Conservation (phyloP, 2,888 invertebrate genomes). For the Ellobium chinense region DNA sequence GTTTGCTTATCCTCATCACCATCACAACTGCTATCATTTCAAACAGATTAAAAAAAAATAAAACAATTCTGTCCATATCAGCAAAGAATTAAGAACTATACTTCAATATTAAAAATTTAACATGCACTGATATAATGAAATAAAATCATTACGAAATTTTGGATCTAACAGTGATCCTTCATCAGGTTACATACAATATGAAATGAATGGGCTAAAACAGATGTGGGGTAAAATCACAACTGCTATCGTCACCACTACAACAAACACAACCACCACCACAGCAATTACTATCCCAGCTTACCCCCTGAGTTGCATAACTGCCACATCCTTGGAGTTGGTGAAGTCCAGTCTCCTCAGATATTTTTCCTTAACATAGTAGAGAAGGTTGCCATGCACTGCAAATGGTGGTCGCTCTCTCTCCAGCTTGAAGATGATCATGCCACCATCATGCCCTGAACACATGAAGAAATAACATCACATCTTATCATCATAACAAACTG, state of each 20-base stretch:
- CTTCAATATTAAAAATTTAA: no score
- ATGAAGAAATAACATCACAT: not conserved
- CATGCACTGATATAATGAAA: no score
- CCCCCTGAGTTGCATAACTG: constrained; percentile 95
- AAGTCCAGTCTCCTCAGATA: constrained; percentile 95
- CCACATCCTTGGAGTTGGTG: constrained; percentile 93
- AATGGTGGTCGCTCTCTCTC: constrained; percentile 98
- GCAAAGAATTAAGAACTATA: no score
- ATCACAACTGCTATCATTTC: no score
- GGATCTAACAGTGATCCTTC: no score
- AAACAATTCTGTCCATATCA: no score
- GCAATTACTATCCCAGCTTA: constrained; percentile 47
- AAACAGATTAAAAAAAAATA: no score
- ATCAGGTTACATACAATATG: no score
- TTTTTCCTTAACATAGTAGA: constrained; percentile 97
- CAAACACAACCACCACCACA: not conserved
- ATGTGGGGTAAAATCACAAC: not conserved
- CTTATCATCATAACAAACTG: no score
- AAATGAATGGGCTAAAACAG: not conserved
- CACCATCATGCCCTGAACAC: constrained; percentile 90
- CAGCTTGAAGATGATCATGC: constrained; percentile 94
- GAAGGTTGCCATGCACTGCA: constrained; percentile 93
- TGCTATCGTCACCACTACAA: not conserved
- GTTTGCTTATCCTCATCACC: no score
- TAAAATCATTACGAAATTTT: no score